These are phyloP conservation scores for Zaprionus ghesquierei DNA, from an alignment of 1,140 invertebrate species.

Conservation along the genomic window DNA sequence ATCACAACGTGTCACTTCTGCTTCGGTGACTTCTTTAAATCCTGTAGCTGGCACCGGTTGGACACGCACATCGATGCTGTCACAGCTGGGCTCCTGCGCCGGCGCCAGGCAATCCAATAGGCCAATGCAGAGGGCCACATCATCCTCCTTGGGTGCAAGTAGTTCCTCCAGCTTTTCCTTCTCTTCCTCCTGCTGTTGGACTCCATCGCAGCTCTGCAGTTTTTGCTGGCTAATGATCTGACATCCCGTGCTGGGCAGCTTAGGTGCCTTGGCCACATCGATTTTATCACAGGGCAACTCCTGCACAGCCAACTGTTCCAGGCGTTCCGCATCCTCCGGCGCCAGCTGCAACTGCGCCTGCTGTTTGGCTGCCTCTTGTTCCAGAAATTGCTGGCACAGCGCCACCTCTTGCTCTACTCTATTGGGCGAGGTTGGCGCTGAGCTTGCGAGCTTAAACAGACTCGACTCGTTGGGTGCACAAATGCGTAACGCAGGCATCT, in stretches of 20 bases:
- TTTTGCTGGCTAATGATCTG: conserved; percentile 52
- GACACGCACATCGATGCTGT: conserved; percentile 62
- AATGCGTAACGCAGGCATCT: conserved; percentile 52
- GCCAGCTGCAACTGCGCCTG: conserved; percentile 26
- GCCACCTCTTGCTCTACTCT: conserved; percentile 34
- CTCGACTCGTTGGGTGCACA: conserved; percentile 73
- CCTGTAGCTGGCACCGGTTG: conserved; percentile 62
- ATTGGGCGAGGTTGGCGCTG: conserved; percentile 66
- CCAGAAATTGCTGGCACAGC: conserved; percentile 54
- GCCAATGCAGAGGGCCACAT: conserved; percentile 55
- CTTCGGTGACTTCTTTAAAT: conserved; percentile 60
- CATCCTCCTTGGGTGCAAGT: conserved; percentile 49
- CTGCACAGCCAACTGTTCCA: conserved; percentile 56
- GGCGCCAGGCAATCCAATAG: conserved; percentile 62
- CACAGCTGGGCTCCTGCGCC: conserved; percentile 63
- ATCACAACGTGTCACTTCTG: conserved; percentile 63
- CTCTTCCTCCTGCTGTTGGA: not conserved
- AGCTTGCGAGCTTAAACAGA: conserved; percentile 66
- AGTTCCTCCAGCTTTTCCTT: not conserved
- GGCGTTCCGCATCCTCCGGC: conserved; percentile 40
- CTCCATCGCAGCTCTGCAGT: conserved; percentile 56
- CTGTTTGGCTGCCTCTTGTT: conserved; percentile 41
- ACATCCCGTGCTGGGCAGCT: conserved; percentile 58
- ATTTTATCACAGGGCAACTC: conserved; percentile 70
- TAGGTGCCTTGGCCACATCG: conserved; percentile 57